Evolutionary conservation across 1,140 invertebrate genomes (phyloP), one percentile per base, ranked within the genome.

Genomic region (Eupristina koningsbergeri): DNA sequence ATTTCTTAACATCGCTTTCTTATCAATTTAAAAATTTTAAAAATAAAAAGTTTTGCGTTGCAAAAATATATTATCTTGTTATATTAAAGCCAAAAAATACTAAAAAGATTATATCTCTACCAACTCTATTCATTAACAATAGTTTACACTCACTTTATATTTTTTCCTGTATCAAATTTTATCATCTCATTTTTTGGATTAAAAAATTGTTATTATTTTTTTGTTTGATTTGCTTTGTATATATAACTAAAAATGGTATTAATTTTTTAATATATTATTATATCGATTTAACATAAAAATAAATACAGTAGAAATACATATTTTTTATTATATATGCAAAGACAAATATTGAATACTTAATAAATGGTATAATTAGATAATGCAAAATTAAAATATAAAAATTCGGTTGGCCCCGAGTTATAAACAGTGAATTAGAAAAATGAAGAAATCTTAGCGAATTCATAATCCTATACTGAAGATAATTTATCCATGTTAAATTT

Each of bases 141-240:
- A n/a, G 15, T 36, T 69, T 81, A 75, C 41, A n/a, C 36, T 34
- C 71, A 63, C 22, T 74, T 63, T 81, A 63, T n/a, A 63, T 39
- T n/a, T 80, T 53, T 29, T 41, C 79, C 2, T 58, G 53, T 82
- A 76, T 77, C 58, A 82, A 76, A 82, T 76, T 69, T 73, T 76
- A 77, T 13, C 17, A 31, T 76, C 74, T 82, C 53, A 50, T 61
- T 83, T 83, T 77, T 64, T 15, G 39, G 13, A 50, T 76, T 50
- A 13, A 34, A 75, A 81, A 74, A 6, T 36, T 63, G 36, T 71
- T 7, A 41, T 81, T 82, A 50, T 15, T 22, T 61, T 36, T 78
- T 53, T 53, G 50, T 53, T 17, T 58, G 8, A 19, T 61, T 73
- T 69, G n/a, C 58, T 67, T n/a, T 36, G 74, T 53, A 74, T 3